Base-by-base conservation (phyloP, 2,888 invertebrate genomes). In the Drosophila differens region DNA sequence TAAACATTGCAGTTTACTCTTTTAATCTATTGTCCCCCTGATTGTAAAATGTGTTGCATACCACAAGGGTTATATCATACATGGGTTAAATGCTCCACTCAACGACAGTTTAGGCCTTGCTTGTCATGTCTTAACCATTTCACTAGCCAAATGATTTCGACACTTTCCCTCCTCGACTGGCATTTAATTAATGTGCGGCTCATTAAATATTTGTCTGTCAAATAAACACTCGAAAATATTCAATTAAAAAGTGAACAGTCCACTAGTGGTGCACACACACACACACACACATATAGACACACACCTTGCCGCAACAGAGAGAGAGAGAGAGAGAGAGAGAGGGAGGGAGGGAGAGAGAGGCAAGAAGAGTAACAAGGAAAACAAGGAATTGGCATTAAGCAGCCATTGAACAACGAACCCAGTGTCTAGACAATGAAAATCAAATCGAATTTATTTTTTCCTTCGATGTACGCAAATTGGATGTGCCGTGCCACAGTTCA, bases 391-490 rank as follows among this genome's bases (percentile, higher is more conserved):
- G 85, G 85, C 85, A 86, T 89, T 86, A 89, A 86, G 86, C 76
- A 75, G 78, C 71, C 72, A 72, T 72, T 66, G 79, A 79, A 79
- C 59, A 81, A 74, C 59, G 79, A 87, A 85, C 77, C 79, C 77
- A 85, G 81, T 69, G 90, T 90, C 90, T 90, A 91, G 91, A 91
- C 90, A 90, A 89, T 83, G 83, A 78, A 85, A 85, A 89, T 91
- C 85, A 84, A 90, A 88, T 89, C 90, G 86, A 87, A 87, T 83
- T 87, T 87, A 64, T 77, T 77, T 72, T 80, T 78, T 84, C 53
- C 16, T 70, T 73, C 41, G 81, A 74, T 81, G 68, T 79, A 79
- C 66, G 82, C 81, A 89, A 89, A 89, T 89, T 82, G 82, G 74
- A 78, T 76, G 54, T 47, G 74, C n/a, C 28, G 33, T 25, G 41